Base-by-base conservation (phyloP, 2,888 invertebrate species). In the Ichneumon xanthorius region DNA sequence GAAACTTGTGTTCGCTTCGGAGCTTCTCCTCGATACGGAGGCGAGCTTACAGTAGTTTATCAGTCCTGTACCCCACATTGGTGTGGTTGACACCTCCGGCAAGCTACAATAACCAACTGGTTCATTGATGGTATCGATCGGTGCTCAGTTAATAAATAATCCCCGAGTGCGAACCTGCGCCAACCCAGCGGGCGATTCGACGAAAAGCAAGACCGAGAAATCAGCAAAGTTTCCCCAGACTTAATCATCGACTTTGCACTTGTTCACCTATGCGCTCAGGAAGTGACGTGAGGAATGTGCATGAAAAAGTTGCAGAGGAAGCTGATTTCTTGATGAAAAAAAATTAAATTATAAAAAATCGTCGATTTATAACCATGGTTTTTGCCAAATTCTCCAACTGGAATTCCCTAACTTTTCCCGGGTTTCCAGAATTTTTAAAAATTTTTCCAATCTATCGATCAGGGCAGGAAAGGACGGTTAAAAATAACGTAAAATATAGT, bases 1-100 rank as follows among this genome's bases (percentile, higher is more conserved):
- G 45, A 75, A 48, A 63, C 55, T 63, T 26, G 61, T 19, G 61
- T 48, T 73, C 40, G 40, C 26, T 26, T 48, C 30, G 30, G 19
- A n/a, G 58, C 4, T 48, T 45, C 48, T 75, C 61, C 19, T 75
- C 61, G 63, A 61, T 48, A 63, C 30, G 30, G 30, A 58, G 63
- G 30, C 61, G 37, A 72, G 53, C 55, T 71, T 55, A 55, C 22
- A 55, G 55, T 22, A 55, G 55, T 55, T 55, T 55, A 55, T 55
- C 55, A 19, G 55, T 55, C 22, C 9, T 55, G 22, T 55, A 55
- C 55, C 7, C 11, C 9, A 22, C 55, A 55, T 55, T 14, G 58
- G 26, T 14, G 58, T 14, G 58, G 4, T 26, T 58, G 58, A 58
- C 26, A 58, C 58, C 14, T 58, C 26, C 22, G 22, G 26, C 11